Conservation (phyloP, 1,140 invertebrate species). For the Drosophila busckii region DNA sequence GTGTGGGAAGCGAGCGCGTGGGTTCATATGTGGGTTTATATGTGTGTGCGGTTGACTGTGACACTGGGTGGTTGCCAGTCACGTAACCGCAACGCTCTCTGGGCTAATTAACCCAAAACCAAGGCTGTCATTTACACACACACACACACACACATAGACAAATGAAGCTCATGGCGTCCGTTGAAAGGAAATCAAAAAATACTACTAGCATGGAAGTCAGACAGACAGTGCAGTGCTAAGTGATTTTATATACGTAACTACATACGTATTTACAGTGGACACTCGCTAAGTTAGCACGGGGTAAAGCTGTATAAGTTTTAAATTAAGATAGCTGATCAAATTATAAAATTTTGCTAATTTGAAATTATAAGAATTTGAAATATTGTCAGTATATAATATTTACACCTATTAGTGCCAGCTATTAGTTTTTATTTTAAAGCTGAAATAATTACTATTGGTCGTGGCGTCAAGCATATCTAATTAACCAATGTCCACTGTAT, state of each 20-base stretch:
- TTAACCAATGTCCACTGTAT: constrained; percentile 58
- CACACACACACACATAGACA: constrained; percentile 7
- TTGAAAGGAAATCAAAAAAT: constrained; percentile 1
- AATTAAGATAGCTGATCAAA: no score
- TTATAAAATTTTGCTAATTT: no score
- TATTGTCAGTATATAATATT: no score
- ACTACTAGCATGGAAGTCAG: constrained; percentile 6
- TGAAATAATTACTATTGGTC: no score
- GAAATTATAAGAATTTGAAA: no score
- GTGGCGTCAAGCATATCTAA: no score
- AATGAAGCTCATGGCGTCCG: constrained; percentile 9
- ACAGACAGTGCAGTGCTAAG: constrained; percentile 10
- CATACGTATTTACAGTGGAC: no score
- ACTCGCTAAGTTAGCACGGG: no score
- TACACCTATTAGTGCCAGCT: no score
- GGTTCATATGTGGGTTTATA: neutral
- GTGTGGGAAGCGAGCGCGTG: constrained; percentile 6
- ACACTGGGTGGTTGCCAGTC: constrained; percentile 30
- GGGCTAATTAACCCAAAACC: constrained; percentile 72
- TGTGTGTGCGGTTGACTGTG: neutral
- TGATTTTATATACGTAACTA: constrained; percentile 23
- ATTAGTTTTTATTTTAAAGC: no score
- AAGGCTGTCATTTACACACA: constrained; percentile 56
- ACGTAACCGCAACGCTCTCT: constrained; percentile 65
- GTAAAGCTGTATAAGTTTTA: no score